These are phyloP conservation scores for Hypocryptadius cinnamomeus DNA, from an alignment of 2,113 vertebrate genomes.

Conservation along the genomic window DNA sequence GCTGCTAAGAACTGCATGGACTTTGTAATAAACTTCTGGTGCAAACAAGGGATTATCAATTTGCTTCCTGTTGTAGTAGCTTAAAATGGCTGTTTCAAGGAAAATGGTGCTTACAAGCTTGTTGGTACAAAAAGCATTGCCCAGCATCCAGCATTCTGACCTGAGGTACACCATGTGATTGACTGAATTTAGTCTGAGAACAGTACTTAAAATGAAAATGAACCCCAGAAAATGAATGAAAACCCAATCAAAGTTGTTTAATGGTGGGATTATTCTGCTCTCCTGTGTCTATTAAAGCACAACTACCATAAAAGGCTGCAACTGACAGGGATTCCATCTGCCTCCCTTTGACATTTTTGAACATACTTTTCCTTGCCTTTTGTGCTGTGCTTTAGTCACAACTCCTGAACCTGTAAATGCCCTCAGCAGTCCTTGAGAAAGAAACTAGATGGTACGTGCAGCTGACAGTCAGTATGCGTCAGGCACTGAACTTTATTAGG, in stretches of 20 bases:
- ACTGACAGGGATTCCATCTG: neutral
- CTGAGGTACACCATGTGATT: neutral
- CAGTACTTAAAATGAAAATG: neutral
- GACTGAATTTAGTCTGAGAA: neutral
- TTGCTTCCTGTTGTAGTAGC: neutral
- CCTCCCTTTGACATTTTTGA: neutral
- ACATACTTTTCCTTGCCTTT: neutral
- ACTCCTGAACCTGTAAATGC: neutral
- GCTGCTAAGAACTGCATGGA: neutral
- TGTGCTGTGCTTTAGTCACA: neutral
- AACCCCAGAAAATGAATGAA: neutral
- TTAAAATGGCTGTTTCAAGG: neutral
- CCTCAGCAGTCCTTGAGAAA: neutral
- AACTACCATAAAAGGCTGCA: neutral
- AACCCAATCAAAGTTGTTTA: neutral
- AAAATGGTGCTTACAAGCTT: neutral
- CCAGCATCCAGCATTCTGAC: neutral
- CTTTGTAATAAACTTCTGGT: neutral
- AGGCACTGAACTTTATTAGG: neutral
- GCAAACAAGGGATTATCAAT: neutral
- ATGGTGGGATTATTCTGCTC: neutral
- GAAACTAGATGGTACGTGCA: neutral
- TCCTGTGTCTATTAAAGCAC: neutral
- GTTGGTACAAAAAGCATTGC: neutral
- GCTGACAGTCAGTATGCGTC: neutral